Evolutionary conservation across 2,888 invertebrate species (phyloP).

Genomic region (Andrena camellia): DNA sequence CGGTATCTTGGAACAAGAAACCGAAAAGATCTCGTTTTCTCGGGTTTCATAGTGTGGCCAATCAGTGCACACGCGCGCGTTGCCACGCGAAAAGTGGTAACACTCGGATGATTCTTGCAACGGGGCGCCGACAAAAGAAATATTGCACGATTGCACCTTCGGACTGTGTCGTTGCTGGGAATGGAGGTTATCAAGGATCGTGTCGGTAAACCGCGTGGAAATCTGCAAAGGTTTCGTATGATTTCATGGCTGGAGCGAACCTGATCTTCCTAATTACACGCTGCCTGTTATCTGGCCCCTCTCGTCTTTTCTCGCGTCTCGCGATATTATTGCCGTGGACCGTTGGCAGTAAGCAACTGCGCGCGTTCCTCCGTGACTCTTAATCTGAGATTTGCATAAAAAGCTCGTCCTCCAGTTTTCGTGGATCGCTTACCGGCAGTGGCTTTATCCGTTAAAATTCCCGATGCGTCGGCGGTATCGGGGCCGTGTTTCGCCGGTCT

Average conservation of each 20-base stretch:
- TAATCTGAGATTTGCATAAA: slow-evolving; percentile 58
- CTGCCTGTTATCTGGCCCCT: slow-evolving; percentile 34
- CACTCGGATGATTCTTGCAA: background rate
- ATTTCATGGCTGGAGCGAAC: slow-evolving; percentile 4
- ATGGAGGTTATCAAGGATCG: background rate
- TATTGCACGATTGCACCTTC: background rate
- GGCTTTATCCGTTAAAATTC: slow-evolving; percentile 61
- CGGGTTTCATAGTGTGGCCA: background rate
- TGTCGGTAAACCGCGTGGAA: background rate
- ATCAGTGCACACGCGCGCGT: background rate
- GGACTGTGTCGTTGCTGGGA: background rate
- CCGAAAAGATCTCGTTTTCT: too few species aligned
- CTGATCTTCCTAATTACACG: slow-evolving; percentile 56
- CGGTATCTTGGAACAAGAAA: too few species aligned
- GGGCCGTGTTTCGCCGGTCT: slow-evolving; percentile 22
- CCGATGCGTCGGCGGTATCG: slow-evolving; percentile 12
- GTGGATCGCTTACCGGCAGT: slow-evolving; percentile 28
- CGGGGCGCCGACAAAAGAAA: background rate
- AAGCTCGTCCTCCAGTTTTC: slow-evolving; percentile 30
- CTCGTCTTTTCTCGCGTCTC: slow-evolving; percentile 15
- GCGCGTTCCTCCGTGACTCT: slow-evolving; percentile 28
- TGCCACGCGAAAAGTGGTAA: background rate
- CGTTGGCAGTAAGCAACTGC: slow-evolving; percentile 7
- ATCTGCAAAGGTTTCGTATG: background rate
- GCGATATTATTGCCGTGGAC: slow-evolving; percentile 21